Evolutionary conservation across 2,888 invertebrate species (phyloP).

Genomic region (Furcula furcula): DNA sequence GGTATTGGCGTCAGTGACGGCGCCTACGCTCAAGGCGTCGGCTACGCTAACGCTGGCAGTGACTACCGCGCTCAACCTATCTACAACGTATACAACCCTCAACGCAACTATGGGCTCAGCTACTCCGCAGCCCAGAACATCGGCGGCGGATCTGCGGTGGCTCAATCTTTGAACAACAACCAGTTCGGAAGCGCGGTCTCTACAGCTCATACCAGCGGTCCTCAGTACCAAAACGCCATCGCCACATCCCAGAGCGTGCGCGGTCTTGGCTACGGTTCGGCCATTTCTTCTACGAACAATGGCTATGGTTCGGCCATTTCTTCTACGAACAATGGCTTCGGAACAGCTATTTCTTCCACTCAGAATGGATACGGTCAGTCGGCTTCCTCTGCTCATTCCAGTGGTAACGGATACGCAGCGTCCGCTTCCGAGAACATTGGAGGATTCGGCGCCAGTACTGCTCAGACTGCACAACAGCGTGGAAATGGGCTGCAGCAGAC

Average conservation of each 20-base stretch:
- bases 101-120: conserved; percentile 38
- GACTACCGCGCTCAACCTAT: conserved; percentile 18
- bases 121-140: conserved; percentile 49
- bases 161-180: conserved; percentile 42
- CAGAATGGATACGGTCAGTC: conserved; percentile 35
- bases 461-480: conserved; percentile 52
- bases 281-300: conserved; percentile 14
- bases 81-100: conserved; percentile 27
- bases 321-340: too few species aligned
- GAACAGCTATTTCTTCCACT: conserved; percentile 34
- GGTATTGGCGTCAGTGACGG: conserved; percentile 44
- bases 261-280: conserved; percentile 35
- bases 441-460: conserved; percentile 49
- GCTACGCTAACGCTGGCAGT: conserved; percentile 50
- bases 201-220: conserved; percentile 39
- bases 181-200: conserved; percentile 50
- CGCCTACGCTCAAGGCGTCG: conserved; percentile 53
- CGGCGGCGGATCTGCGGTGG: conserved; percentile 50
- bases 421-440: conserved; percentile 53
- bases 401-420: conserved; percentile 41
- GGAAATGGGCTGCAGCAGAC: conserved; percentile 46
- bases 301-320: too few species aligned
- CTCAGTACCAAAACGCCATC: conserved; percentile 16
- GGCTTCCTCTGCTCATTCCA: conserved; percentile 48
- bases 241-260: conserved; percentile 35